Evolutionary conservation across 2,113 vertebrate species (phyloP).

Genomic region (Paramisgurnus dabryanus): DNA sequence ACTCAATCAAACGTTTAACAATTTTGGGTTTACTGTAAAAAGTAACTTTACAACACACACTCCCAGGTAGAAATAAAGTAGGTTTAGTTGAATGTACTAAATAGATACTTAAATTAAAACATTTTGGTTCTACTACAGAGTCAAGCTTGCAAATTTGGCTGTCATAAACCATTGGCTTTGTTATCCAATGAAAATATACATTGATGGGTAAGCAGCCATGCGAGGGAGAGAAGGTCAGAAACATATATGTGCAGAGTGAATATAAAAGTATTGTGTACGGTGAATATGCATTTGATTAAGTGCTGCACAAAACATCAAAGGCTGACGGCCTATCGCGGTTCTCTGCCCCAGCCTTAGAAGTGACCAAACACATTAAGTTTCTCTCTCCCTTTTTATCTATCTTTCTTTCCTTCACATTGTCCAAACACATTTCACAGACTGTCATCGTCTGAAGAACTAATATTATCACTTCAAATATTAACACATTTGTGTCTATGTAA

Average conservation of each 20-base stretch:
- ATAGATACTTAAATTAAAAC: too few species aligned
- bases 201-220: too few species aligned
- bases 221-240: background rate
- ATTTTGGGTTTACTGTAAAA: too few species aligned
- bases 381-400: background rate
- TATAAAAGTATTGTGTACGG: background rate
- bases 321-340: background rate
- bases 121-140: too few species aligned
- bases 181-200: too few species aligned
- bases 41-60: too few species aligned
- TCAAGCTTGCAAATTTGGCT: too few species aligned
- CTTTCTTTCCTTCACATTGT: background rate
- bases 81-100: too few species aligned
- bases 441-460: background rate
- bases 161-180: too few species aligned
- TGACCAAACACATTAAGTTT: background rate
- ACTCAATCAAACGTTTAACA: too few species aligned
- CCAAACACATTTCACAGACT: background rate
- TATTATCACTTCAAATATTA: background rate
- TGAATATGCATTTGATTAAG: slow-evolving; percentile 26
- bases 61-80: too few species aligned
- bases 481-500: background rate
- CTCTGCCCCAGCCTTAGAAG: background rate
- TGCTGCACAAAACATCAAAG: slow-evolving; percentile 15
- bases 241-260: background rate